Conservation (phyloP, 2,888 invertebrate genomes). For the Caenorhabditis wallacei region DNA sequence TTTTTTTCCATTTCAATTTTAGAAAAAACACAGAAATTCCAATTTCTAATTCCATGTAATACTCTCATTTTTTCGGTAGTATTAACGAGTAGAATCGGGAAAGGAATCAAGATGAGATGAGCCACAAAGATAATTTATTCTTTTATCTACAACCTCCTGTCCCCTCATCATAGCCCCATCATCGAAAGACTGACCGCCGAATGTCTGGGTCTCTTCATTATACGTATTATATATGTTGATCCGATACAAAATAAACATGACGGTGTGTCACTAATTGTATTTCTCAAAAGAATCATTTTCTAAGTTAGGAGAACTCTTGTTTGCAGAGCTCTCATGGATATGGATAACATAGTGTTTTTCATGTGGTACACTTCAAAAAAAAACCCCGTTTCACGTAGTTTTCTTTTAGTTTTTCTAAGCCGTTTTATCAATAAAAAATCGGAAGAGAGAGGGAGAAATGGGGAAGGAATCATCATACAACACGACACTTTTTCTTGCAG, state of each 20-base stretch:
- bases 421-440: constrained; percentile 63
- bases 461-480: constrained; percentile 33
- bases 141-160: constrained; percentile 8
- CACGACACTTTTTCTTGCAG: constrained; percentile 40
- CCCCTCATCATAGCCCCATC: constrained; percentile 35
- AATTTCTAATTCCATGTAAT: background rate
- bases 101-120: constrained; percentile 58
- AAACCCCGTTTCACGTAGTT: constrained; percentile 9
- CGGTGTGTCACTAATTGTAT: constrained; percentile 57
- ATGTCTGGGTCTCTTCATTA: constrained; percentile 19
- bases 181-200: constrained; percentile 28
- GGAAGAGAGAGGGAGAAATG: background rate
- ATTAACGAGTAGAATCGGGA: constrained; percentile 38
- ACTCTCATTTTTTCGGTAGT: background rate
- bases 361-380: constrained; percentile 29
- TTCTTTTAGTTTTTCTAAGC: constrained; percentile 47
- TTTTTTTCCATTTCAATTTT: background rate
- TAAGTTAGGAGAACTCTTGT: constrained; percentile 21
- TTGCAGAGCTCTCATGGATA: constrained; percentile 50
- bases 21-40: background rate
- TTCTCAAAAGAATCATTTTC: constrained; percentile 53
- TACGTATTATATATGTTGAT: constrained; percentile 15
- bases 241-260: constrained; percentile 53
- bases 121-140: constrained; percentile 42
- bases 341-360: constrained; percentile 27